phyloP scores from a whole-genome alignment of 2,888 invertebrate species.

The Archips xylosteana region DNA sequence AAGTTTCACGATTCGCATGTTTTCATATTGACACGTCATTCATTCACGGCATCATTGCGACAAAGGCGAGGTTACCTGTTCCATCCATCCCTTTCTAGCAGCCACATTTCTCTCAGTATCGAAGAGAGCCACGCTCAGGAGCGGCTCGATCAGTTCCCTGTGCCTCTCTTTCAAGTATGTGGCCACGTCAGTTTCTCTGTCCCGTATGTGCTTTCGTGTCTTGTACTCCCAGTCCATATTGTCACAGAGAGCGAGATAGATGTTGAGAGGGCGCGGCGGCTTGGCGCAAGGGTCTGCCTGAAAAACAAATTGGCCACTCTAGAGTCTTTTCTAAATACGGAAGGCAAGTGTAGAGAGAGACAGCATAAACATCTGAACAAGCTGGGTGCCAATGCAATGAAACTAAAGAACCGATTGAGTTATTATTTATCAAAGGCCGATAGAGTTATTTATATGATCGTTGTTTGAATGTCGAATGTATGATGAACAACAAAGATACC shows the following conservation, averaged over 20 bases:
- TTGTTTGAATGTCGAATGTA: too few relatives aligned
- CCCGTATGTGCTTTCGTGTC: constrained; percentile 82
- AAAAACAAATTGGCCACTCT: background rate
- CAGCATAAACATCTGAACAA: too few relatives aligned
- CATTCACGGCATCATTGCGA: too few relatives aligned
- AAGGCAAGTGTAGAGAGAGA: too few relatives aligned
- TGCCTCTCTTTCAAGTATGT: constrained; percentile 71
- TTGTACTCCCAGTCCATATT: constrained; percentile 87
- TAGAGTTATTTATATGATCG: too few relatives aligned
- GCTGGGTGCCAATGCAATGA: too few relatives aligned
- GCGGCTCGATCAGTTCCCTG: constrained; percentile 77
- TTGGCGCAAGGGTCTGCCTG: constrained; percentile 87
- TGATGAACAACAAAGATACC: too few relatives aligned
- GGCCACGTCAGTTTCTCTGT: constrained; percentile 73
- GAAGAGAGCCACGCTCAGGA: constrained; percentile 77
- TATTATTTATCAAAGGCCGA: too few relatives aligned
- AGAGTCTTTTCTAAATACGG: too few relatives aligned
- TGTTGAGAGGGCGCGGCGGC: constrained; percentile 86
- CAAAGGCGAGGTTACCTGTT: constrained; percentile 65
- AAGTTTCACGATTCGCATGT: too few relatives aligned
- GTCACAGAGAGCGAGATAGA: constrained; percentile 87
- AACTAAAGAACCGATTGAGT: too few relatives aligned
- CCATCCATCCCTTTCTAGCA: constrained; percentile 79
- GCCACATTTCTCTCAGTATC: constrained; percentile 83
- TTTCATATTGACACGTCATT: too few relatives aligned